These are phyloP conservation scores for Penaeus vannamei DNA, from an alignment of 1,140 invertebrate genomes.

Conservation along the genomic window DNA sequence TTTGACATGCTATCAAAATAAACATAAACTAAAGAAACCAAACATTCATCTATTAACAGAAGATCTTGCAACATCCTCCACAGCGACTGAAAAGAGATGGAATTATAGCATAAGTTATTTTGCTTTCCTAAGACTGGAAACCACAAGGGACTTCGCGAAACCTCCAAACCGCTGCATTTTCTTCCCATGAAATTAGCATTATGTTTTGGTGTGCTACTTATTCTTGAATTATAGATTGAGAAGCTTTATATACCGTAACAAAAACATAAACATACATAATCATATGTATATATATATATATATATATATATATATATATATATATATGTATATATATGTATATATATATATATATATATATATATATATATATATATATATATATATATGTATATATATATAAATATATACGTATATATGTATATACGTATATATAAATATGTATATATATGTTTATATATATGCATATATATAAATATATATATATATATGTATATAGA, in stretches of 20 bases:
- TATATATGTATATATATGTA: constrained; percentile 33
- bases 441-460: not conserved
- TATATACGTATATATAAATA: not conserved
- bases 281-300: constrained; percentile 9
- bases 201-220: not conserved
- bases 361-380: not conserved
- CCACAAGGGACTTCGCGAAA: too few relatives aligned
- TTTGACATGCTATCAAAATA: too few relatives aligned
- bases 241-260: not conserved
- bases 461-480: not conserved
- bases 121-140: too few relatives aligned
- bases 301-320: constrained; percentile 20
- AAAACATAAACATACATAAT: too few relatives aligned
- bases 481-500: not conserved
- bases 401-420: not conserved
- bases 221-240: not conserved
- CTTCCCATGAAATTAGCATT: too few relatives aligned
- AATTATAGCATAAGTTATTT: too few relatives aligned
- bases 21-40: too few relatives aligned
- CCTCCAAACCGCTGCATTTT: too few relatives aligned
- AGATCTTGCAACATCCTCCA: too few relatives aligned
- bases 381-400: not conserved
- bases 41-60: too few relatives aligned
- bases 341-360: not conserved
- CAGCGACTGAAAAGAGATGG: too few relatives aligned